phyloP scores from a whole-genome alignment of 2,888 invertebrate species.

The Melinaea menophilus region DNA sequence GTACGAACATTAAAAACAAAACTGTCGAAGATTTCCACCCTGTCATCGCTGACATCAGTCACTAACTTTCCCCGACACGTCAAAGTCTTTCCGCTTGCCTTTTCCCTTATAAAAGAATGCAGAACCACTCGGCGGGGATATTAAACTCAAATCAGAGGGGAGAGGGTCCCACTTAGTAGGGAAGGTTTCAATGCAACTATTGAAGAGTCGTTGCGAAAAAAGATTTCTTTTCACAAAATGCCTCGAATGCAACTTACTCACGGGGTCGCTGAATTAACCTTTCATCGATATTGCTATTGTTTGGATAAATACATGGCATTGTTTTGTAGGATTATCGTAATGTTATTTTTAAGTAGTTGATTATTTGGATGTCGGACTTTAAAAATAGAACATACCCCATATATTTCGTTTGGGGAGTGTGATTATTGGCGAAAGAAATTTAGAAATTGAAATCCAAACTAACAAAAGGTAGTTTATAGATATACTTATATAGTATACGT shows the following conservation, averaged over 20 bases:
- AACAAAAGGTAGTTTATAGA: no score
- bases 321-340: conserved; percentile 5
- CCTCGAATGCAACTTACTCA: conserved; percentile 26
- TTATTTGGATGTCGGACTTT: no score
- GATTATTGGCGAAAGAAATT: no score
- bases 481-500: no score
- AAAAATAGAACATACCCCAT: no score
- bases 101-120: conserved; percentile 65
- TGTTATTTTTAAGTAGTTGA: no score
- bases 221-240: conserved; percentile 30
- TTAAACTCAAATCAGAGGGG: conserved; percentile 72
- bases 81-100: conserved; percentile 41
- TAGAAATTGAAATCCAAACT: no score
- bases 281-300: conserved; percentile 26
- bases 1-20: conserved; percentile 32
- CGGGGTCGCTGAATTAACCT: conserved; percentile 27
- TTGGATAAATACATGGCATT: conserved; percentile 12
- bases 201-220: conserved; percentile 32
- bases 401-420: no score
- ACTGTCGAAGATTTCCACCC: conserved; percentile 30
- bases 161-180: conserved; percentile 36
- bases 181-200: conserved; percentile 32
- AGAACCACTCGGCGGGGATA: conserved; percentile 63
- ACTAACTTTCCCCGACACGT: conserved; percentile 32
- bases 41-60: conserved; percentile 38